Evolutionary conservation across 2,888 invertebrate genomes (phyloP).

Genomic region (Cyclophora punctaria): DNA sequence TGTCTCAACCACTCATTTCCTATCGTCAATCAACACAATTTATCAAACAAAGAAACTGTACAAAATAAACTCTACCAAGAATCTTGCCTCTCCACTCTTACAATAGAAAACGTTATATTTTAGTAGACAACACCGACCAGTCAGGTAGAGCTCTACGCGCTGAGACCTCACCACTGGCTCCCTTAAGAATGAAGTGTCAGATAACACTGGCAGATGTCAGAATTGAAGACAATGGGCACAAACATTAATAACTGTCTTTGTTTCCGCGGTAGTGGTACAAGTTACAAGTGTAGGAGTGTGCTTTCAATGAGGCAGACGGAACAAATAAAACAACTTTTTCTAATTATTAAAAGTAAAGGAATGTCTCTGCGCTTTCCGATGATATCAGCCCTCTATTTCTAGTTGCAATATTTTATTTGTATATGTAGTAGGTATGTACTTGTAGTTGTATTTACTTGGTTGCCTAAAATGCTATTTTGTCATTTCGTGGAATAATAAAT

Average conservation of each 20-base stretch:
- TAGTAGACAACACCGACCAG: conserved; percentile 44
- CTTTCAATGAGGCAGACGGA: no score
- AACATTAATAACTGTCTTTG: conserved; percentile 73
- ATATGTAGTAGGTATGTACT: no score
- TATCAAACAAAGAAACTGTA: conserved; percentile 39
- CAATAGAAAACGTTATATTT: conserved; percentile 58
- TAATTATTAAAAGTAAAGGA: no score
- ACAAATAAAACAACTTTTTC: no score
- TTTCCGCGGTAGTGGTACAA: conserved; percentile 42
- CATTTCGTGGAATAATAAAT: no score
- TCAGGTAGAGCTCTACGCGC: conserved; percentile 27
- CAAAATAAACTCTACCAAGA: conserved; percentile 44
- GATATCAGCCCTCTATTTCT: no score
- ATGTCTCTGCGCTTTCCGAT: no score
- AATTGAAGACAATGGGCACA: conserved; percentile 59
- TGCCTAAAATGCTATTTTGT: no score
- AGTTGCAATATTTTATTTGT: no score
- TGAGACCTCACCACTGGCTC: conserved; percentile 12
- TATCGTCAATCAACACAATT: conserved; percentile 38
- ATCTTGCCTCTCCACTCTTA: conserved; percentile 48
- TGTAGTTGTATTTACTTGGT: no score
- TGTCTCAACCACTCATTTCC: neutral
- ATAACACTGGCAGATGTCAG: conserved; percentile 40
- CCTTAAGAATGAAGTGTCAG: conserved; percentile 29
- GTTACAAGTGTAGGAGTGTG: conserved; percentile 27